phyloP scores from a whole-genome alignment of 2,888 invertebrate genomes.

The Xanthorhoe designata region DNA sequence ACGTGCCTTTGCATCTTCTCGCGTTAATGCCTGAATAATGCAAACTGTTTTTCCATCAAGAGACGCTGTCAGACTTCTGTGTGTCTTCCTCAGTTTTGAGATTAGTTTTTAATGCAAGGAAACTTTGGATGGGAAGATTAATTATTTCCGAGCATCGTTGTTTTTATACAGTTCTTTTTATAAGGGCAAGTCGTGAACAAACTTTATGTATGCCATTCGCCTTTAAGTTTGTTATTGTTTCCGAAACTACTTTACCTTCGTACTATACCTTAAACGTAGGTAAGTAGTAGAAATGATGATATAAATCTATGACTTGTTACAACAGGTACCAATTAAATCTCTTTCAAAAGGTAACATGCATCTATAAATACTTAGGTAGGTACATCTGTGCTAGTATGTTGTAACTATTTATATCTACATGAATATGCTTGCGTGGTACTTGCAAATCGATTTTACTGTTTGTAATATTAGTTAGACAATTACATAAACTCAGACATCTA shows the following conservation, averaged over 20 bases:
- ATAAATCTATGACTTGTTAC: not conserved
- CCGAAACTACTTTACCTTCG: not conserved
- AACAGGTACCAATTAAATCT: too few species aligned
- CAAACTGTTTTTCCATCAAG: constrained; percentile 44
- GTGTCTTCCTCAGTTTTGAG: constrained; percentile 21
- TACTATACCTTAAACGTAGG: not conserved
- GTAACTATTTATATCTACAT: too few species aligned
- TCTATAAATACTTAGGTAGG: too few species aligned
- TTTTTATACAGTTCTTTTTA: not conserved
- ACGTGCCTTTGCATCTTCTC: constrained; percentile 41
- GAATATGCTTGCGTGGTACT: too few species aligned
- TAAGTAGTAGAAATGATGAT: not conserved
- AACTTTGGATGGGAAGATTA: not conserved
- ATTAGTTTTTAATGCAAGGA: constrained; percentile 25
- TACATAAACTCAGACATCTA: too few species aligned
- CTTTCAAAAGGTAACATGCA: too few species aligned
- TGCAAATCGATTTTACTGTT: too few species aligned
- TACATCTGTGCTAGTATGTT: too few species aligned
- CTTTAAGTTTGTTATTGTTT: not conserved
- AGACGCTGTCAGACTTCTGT: constrained; percentile 20
- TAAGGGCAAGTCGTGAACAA: not conserved
- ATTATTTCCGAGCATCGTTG: not conserved
- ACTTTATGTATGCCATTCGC: not conserved
- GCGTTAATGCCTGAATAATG: constrained; percentile 54
- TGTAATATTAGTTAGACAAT: too few species aligned